Evolutionary conservation across 2,888 invertebrate species (phyloP).

Genomic region (Drosophila niveifrons): DNA sequence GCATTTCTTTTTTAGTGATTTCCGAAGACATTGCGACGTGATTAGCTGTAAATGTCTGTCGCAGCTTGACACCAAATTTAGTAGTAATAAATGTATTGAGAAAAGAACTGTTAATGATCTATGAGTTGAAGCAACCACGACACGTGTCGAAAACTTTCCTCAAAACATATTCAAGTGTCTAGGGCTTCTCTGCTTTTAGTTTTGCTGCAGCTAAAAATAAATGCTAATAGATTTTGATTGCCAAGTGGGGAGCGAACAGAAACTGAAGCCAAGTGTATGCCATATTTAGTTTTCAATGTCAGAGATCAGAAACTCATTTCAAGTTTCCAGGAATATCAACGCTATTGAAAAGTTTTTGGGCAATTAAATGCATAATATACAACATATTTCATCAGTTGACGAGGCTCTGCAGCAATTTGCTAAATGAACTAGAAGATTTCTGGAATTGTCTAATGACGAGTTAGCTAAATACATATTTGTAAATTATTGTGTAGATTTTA

Average conservation of each 20-base stretch:
- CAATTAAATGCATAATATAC: not conserved
- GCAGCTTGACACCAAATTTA: not conserved
- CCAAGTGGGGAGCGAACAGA: not conserved
- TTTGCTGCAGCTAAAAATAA: constrained; percentile 8
- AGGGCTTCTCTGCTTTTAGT: not conserved
- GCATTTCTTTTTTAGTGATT: constrained; percentile 4
- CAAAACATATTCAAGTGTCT: constrained; percentile 2
- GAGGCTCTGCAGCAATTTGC: not conserved
- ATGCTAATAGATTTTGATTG: constrained; percentile 4
- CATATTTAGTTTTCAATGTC: constrained; percentile 10
- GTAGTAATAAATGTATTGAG: not conserved
- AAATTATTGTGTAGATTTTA: not conserved
- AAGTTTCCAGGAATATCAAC: not conserved
- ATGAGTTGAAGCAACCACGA: constrained; percentile 7
- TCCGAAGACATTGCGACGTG: not conserved
- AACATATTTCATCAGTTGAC: not conserved
- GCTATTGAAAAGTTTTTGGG: not conserved
- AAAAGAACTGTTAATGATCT: constrained; percentile 1
- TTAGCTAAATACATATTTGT: not conserved
- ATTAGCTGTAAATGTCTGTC: not conserved
- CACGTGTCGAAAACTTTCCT: constrained; percentile 7
- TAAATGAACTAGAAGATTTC: not conserved
- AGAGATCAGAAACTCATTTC: not conserved
- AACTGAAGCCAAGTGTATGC: constrained; percentile 9
- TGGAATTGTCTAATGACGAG: not conserved